These are phyloP conservation scores for Hartigia nigra DNA, from an alignment of 2,888 invertebrate species.

Conservation along the genomic window DNA sequence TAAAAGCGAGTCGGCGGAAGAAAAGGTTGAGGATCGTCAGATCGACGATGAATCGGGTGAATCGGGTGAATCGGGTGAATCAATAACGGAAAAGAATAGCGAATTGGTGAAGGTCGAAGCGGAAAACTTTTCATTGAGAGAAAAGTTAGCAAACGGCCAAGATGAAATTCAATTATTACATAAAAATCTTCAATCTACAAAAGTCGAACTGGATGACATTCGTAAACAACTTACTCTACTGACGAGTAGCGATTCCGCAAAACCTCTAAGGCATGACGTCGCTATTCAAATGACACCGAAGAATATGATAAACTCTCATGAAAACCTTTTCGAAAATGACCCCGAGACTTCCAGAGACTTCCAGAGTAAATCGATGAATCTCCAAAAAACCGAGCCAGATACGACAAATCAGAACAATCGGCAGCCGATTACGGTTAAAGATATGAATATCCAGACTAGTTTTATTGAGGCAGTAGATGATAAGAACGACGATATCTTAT, in stretches of 20 bases:
- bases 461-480: neutral
- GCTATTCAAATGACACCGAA: conserved; percentile 33
- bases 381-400: neutral
- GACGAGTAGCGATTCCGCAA: conserved; percentile 22
- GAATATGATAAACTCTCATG: too few species aligned
- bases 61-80: too few species aligned
- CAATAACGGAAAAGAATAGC: conserved; percentile 8
- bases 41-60: neutral
- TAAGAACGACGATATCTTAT: neutral
- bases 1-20: neutral
- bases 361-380: neutral
- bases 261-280: conserved; percentile 20
- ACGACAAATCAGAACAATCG: neutral
- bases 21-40: neutral
- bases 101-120: conserved; percentile 20
- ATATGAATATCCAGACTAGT: conserved; percentile 1
- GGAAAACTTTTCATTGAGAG: conserved; percentile 38
- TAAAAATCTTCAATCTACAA: conserved; percentile 34
- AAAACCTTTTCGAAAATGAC: neutral
- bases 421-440: too few species aligned
- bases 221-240: conserved; percentile 30
- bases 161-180: conserved; percentile 33
- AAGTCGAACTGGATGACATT: conserved; percentile 35
- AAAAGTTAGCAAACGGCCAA: conserved; percentile 33
- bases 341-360: neutral